Evolutionary conservation across 2,888 invertebrate genomes (phyloP).

Genomic region (Pomacea canaliculata): DNA sequence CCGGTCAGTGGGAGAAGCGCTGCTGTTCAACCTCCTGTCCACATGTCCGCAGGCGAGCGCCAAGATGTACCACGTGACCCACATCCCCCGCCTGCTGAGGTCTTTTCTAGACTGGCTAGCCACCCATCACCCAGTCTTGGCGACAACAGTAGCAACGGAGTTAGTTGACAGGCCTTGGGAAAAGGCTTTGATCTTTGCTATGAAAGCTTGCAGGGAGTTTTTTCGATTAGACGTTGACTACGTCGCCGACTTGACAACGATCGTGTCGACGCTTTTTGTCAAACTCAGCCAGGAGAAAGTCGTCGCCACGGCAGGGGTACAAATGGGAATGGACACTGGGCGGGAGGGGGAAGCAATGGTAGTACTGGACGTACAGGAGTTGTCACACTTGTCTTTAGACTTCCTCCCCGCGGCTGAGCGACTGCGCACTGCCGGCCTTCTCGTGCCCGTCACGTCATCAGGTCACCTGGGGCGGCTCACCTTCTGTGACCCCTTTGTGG

Average conservation of each 20-base stretch:
- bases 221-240: not conserved
- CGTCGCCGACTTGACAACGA: not conserved
- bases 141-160: not conserved
- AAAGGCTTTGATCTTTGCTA: not conserved
- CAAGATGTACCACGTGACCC: too few relatives aligned
- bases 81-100: conserved; percentile 8
- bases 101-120: conserved; percentile 9
- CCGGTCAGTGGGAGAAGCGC: too few relatives aligned
- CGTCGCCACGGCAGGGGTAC: not conserved
- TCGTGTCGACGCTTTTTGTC: not conserved
- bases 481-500: conserved; percentile 3
- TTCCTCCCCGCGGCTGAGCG: not conserved
- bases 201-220: not conserved
- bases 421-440: not conserved
- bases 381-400: not conserved
- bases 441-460: not conserved
- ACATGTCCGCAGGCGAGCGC: too few relatives aligned
- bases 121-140: not conserved
- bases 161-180: not conserved
- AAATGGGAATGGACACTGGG: not conserved
- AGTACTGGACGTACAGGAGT: not conserved
- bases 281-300: not conserved
- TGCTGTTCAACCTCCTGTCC: too few relatives aligned
- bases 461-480: not conserved
- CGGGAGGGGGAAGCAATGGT: not conserved